Conservation (phyloP, 2,888 invertebrate species). For the Ditylenchus weischeri region DNA sequence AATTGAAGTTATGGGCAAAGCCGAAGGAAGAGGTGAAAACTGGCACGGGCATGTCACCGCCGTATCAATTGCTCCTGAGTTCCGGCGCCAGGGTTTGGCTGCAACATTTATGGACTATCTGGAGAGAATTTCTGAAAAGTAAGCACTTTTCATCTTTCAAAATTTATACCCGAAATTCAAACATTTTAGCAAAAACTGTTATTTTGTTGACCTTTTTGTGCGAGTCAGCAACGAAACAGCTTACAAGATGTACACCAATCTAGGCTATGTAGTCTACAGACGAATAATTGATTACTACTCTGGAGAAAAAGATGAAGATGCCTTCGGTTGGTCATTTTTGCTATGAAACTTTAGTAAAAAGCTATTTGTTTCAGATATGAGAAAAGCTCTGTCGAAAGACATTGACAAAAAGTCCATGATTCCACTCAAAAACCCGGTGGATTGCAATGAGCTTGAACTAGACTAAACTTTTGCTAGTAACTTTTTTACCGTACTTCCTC, state of each 20-base stretch:
- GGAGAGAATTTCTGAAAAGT: slow-evolving; percentile 90
- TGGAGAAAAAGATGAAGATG: slow-evolving; percentile 90
- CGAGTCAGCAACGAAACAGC: slow-evolving; percentile 94
- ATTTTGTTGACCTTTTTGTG: slow-evolving; percentile 96
- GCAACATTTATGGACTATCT: slow-evolving; percentile 87
- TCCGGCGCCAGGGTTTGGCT: slow-evolving; percentile 84
- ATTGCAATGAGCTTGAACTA: slow-evolving; percentile 32
- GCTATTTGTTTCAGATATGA: slow-evolving; percentile 75
- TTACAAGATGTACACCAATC: slow-evolving; percentile 90
- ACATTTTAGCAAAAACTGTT: slow-evolving; percentile 80
- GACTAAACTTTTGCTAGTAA: slow-evolving; percentile 16
- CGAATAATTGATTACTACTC: slow-evolving; percentile 96
- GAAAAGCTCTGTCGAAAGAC: slow-evolving; percentile 91
- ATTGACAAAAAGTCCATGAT: slow-evolving; percentile 84
- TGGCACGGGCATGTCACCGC: slow-evolving; percentile 94
- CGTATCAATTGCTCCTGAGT: slow-evolving; percentile 89
- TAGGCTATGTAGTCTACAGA: slow-evolving; percentile 93
- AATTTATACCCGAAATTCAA: slow-evolving; percentile 21
- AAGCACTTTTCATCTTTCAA: slow-evolving; percentile 18
- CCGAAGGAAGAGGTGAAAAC: slow-evolving; percentile 88
- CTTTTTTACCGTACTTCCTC: too few species aligned
- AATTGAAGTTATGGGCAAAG: slow-evolving; percentile 89
- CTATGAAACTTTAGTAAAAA: neutral
- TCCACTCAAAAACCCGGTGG: slow-evolving; percentile 85
- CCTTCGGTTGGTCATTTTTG: slow-evolving; percentile 73